These are phyloP conservation scores for Cylindroiulus punctatus DNA, from an alignment of 2,888 invertebrate genomes.

Conservation along the genomic window DNA sequence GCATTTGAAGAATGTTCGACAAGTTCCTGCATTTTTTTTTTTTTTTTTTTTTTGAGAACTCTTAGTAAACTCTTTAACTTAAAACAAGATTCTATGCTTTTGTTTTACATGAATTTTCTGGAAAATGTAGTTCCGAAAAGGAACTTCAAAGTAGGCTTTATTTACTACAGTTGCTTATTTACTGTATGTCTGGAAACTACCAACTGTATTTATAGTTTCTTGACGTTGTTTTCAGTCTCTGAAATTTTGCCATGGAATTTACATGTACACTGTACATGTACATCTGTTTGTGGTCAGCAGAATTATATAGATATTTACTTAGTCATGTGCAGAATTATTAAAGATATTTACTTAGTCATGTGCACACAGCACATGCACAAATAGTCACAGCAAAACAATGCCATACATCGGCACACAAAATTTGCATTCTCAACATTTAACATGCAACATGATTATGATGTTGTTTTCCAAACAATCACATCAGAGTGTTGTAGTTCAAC, in stretches of 20 bases:
- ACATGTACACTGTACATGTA: too few species aligned
- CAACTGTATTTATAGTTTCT: neutral
- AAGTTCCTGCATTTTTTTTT: neutral
- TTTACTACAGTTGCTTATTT: conserved; percentile 5
- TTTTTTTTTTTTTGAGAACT: too few species aligned
- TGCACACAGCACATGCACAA: too few species aligned
- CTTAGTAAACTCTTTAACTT: neutral
- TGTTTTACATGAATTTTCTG: conserved; percentile 13
- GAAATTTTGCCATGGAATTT: neutral
- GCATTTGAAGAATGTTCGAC: neutral
- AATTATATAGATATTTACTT: too few species aligned
- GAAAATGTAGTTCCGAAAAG: neutral
- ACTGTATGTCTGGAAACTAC: neutral
- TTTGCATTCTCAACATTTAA: too few species aligned
- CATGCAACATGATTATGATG: too few species aligned
- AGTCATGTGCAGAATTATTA: too few species aligned
- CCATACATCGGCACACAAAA: too few species aligned
- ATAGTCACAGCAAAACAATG: too few species aligned
- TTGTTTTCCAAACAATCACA: too few species aligned
- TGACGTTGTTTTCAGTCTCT: neutral
- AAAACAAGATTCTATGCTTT: neutral
- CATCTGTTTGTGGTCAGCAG: neutral
- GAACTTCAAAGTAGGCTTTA: neutral
- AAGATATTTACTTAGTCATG: too few species aligned
- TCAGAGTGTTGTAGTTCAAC: too few species aligned